Percentiles rank a stretch among this genome's conserved stretches.
These are phyloP conservation scores for Blera fallax DNA, from an alignment of 2,888 invertebrate genomes.

Conservation along the genomic window DNA sequence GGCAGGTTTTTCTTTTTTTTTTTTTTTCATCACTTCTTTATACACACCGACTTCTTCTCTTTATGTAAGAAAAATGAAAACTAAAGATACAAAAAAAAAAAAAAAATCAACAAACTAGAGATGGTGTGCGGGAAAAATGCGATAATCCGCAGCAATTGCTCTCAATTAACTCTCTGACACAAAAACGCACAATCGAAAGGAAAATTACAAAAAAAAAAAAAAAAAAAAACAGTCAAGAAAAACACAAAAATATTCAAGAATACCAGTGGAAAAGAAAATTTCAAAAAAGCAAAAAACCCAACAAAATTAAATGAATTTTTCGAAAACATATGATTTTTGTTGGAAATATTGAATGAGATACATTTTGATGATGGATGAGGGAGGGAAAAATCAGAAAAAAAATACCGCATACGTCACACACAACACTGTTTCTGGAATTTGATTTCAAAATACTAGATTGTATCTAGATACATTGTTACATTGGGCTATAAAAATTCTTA, in stretches of 20 bases:
- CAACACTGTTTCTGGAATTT: background rate
- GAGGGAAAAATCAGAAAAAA: background rate
- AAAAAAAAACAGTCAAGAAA: background rate
- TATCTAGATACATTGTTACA: background rate
- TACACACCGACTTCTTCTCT: constrained; percentile 11
- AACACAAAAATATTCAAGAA: constrained; percentile 8
- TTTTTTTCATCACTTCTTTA: background rate
- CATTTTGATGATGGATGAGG: background rate
- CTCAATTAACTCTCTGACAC: constrained; percentile 63
- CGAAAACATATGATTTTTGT: constrained; percentile 35
- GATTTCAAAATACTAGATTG: background rate
- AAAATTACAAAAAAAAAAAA: constrained; percentile 36
- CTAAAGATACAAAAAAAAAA: constrained; percentile 32
- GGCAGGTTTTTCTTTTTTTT: constrained; percentile 18
- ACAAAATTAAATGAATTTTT: background rate
- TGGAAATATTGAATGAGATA: background rate
- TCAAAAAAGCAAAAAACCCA: constrained; percentile 20
- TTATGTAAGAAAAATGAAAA: constrained; percentile 44
- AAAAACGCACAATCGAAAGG: constrained; percentile 60
- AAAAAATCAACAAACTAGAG: constrained; percentile 19
- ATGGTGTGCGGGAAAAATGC: constrained; percentile 54
- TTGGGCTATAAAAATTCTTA: too few species aligned
- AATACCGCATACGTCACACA: background rate
- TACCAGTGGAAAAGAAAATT: constrained; percentile 21
- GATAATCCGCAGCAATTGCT: constrained; percentile 67